Conservation (phyloP, 2,888 invertebrate genomes). For the Aphodius sticticus region DNA sequence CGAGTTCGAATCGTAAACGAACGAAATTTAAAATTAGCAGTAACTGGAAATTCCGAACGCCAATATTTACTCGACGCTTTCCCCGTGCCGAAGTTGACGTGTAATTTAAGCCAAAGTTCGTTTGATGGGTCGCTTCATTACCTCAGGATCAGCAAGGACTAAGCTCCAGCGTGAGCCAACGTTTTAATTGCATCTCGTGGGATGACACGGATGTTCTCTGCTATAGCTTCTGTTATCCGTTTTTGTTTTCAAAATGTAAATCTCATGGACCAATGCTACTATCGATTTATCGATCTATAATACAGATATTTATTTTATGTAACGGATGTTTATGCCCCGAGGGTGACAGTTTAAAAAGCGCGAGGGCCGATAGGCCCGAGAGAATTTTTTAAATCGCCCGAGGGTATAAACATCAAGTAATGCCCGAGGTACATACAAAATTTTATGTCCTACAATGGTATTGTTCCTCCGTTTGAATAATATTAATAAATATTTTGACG, state of each 20-base stretch:
- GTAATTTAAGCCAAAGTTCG: conserved; percentile 29
- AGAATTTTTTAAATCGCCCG: too few species aligned
- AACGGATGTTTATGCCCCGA: too few species aligned
- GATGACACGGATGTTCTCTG: neutral
- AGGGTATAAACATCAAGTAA: too few species aligned
- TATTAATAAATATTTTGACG: too few species aligned
- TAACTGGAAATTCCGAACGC: neutral
- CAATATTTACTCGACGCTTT: neutral
- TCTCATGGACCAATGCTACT: neutral
- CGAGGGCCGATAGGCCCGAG: too few species aligned
- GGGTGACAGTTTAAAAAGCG: too few species aligned
- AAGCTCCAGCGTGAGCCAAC: neutral
- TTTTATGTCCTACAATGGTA: too few species aligned
- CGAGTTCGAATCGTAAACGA: neutral
- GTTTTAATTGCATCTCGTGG: neutral
- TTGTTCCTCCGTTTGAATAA: too few species aligned
- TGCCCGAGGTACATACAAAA: too few species aligned
- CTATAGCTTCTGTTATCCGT: neutral
- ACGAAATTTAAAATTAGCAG: conserved; percentile 4
- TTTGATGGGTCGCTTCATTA: conserved; percentile 28
- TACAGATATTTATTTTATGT: too few species aligned
- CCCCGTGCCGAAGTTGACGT: conserved; percentile 18
- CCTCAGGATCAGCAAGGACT: conserved; percentile 17
- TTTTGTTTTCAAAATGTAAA: neutral
- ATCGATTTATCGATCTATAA: too few species aligned